Base-by-base conservation (phyloP, 2,113 vertebrate genomes). In the Tychaedon coryphoeus region DNA sequence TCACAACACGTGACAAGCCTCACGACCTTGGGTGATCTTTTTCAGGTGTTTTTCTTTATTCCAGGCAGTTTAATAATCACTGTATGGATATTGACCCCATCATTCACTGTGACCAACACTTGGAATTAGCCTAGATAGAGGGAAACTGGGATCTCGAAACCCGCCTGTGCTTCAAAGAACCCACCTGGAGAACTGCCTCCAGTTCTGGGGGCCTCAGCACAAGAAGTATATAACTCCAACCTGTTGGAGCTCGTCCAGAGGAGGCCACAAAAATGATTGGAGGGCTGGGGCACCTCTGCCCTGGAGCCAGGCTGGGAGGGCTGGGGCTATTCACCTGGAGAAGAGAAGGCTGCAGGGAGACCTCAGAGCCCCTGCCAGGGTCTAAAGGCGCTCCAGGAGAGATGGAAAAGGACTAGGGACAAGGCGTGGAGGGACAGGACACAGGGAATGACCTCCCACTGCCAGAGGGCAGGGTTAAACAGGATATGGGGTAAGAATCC, bases 21-120 rank as follows among this genome's bases (percentile, higher is more conserved):
- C 53, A 8, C 2, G 0, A 28, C 16, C 33, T 38, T 25, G 7
- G 6, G 0, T 31, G n/a, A 19, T 28, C 51, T 92, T 60, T 86
- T 88, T 11, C 2, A 3, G 9, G 1, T 2, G 54, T 36, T 29
- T 36, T 26, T 8, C 4, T 53, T 28, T 67, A 3, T 47, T 57
- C 56, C 38, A 7, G 6, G 9, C 40, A 9, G n/a, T 29, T 19
- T 8, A 12, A 26, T 36, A 28, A 56, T 24, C 40, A 2, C 15
- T 14, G 33, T 6, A 0, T 25, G 53, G 15, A 17, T 12, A 13
- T 1, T 33, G 42, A 51, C 26, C 45, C 28, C 50, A 2, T 6
- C 8, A 24, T 9, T 38, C n/a, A 1, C 10, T 19, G 2, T 14
- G 36, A 5, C 5, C 3, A 73, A 26, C 18, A 1, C 26, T 17